A percentile compares a stretch with the other conserved stretches of the same genome.
These are phyloP conservation scores for Drosophila novamexicana DNA, from an alignment of 1,140 invertebrate species.

Conservation along the genomic window DNA sequence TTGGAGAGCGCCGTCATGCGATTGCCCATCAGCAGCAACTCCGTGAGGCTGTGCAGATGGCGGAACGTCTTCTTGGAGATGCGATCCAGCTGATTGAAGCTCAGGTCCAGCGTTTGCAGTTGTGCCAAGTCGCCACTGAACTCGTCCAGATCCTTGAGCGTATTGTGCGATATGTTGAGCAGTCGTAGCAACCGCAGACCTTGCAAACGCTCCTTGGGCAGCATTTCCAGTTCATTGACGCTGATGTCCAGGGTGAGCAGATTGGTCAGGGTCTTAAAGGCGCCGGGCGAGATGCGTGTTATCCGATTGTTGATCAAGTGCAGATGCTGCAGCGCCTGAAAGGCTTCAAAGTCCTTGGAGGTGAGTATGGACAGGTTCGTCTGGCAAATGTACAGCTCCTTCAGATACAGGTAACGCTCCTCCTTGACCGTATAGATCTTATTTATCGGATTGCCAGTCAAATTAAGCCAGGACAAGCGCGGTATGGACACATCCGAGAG, in stretches of 20 bases:
- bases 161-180: constrained; percentile 93
- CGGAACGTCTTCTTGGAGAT: constrained; percentile 91
- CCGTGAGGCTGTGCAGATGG: constrained; percentile 89
- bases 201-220: constrained; percentile 93
- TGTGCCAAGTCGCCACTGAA: constrained; percentile 91
- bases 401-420: constrained; percentile 87
- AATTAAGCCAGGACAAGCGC: constrained; percentile 89
- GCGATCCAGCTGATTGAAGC: constrained; percentile 92
- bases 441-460: constrained; percentile 92
- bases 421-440: constrained; percentile 86
- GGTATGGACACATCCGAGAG: constrained; percentile 91
- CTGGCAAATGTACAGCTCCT: constrained; percentile 91
- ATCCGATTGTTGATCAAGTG: constrained; percentile 91
- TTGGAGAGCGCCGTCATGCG: constrained; percentile 91
- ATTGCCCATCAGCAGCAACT: constrained; percentile 92
- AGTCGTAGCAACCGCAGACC: constrained; percentile 89
- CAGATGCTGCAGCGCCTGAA: constrained; percentile 91
- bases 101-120: constrained; percentile 92
- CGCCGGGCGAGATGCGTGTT: constrained; percentile 92
- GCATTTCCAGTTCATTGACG: constrained; percentile 92
- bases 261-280: constrained; percentile 91
- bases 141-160: constrained; percentile 92
- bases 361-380: constrained; percentile 94
- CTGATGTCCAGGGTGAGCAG: constrained; percentile 93
- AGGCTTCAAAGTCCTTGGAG: constrained; percentile 94